Percentiles rank a stretch among this genome's conserved stretches.
phyloP scores from a whole-genome alignment of 2,113 vertebrate species.

The Sardina pilchardus region DNA sequence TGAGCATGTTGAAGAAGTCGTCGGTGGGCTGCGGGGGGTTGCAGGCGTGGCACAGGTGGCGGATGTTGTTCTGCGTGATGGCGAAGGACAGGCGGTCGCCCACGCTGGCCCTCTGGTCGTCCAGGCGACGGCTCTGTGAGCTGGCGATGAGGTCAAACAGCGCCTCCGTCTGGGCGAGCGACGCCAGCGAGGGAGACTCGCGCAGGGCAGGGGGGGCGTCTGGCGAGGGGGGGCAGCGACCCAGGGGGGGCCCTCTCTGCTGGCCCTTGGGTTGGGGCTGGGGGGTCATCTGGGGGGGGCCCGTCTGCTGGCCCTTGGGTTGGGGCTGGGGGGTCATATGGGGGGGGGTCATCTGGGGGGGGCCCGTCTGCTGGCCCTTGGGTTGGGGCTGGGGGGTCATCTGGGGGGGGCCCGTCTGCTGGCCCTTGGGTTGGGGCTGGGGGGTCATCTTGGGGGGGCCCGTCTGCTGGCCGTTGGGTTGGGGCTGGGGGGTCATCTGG shows the following conservation, averaged over 20 bases:
- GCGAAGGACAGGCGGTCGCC: slow-evolving; percentile 78
- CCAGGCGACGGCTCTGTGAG: slow-evolving; percentile 82
- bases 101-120: slow-evolving; percentile 82
- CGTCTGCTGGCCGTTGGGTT: slow-evolving; percentile 45
- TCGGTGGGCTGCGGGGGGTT: slow-evolving; percentile 79
- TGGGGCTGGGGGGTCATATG: slow-evolving; percentile 76
- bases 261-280: slow-evolving; percentile 41
- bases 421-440: no score
- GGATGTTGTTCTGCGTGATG: slow-evolving; percentile 79
- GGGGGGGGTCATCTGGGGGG: neutral
- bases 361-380: slow-evolving; percentile 43
- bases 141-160: slow-evolving; percentile 85
- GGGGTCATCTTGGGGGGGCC: no score
- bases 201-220: slow-evolving; percentile 35
- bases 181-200: slow-evolving; percentile 62
- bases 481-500: slow-evolving; percentile 28
- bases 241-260: slow-evolving; percentile 43
- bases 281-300: slow-evolving; percentile 59
- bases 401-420: slow-evolving; percentile 21
- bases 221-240: slow-evolving; percentile 16
- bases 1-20: slow-evolving; percentile 89
- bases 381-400: slow-evolving; percentile 34
- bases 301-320: slow-evolving; percentile 52
- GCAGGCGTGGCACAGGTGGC: slow-evolving; percentile 74
- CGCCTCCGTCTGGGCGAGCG: slow-evolving; percentile 82